Base-by-base conservation (phyloP, 2,888 invertebrate species). In the Agonopterix alstromeriana region DNA sequence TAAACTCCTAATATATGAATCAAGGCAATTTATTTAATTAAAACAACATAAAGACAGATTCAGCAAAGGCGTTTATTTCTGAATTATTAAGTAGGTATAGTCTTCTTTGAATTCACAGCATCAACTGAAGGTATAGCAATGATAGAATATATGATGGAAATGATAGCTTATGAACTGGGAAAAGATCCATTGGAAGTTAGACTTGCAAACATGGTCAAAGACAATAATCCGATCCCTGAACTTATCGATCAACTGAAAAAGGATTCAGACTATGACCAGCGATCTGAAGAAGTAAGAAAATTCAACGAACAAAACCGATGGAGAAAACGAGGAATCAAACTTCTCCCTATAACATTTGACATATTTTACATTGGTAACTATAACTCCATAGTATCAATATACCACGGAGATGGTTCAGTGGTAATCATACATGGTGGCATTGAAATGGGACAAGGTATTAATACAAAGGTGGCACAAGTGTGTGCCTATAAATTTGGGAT, bases 361-460 rank as follows among this genome's bases (percentile, higher is more conserved):
- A 70, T 92, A 9, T 56, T 58, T 1, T 56, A 56, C 10, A 35
- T 52, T 9, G 56, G 58, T 10, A 70, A 83, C 42, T 78, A 67
- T 42, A 90, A 89, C 52, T 83, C 89, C 0, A 76, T 89, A 47
- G 77, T 94, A 9, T 87, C 92, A 1, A 89, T 95, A n/a, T 93
- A 90, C 64, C 89, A 89, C 14, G 75, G 84, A 0, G 91, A 92
- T 68, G 92, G 91, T 0, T 88, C 90, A 4, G 92, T 94, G 0
- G 81, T 90, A 2, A 82, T 94, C n/a, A 72, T 88, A 1, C 93
- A 93, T 55, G 91, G 90, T 27, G 93, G 92, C 1, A 77, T 92
- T 35, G 93, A 93, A 77, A 87, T 91, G 69, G 94, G 94, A 0
- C 94, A 95, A 82, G 94, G 94, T 1, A 85, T 94, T 41, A 79